Conservation (phyloP, 2,797 vertebrate genomes). For the Erithacus rubecula region DNA sequence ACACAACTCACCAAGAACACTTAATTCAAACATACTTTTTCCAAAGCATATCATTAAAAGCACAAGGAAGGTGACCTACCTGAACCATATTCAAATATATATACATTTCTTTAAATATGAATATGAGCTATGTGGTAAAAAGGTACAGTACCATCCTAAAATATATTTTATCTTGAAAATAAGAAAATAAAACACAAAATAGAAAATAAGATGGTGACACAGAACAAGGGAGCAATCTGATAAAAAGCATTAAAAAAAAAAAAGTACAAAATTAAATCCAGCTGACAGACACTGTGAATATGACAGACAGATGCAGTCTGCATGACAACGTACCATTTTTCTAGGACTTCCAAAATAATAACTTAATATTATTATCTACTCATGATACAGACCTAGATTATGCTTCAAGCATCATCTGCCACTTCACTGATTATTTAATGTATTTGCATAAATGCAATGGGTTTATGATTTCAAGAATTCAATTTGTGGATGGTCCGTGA, state of each 20-base stretch:
- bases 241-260: background rate
- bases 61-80: background rate
- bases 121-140: background rate
- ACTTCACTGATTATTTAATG: background rate
- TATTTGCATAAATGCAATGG: background rate
- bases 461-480: background rate
- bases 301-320: background rate
- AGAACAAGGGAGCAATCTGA: background rate
- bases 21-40: background rate
- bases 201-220: background rate
- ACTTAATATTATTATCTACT: constrained; percentile 40
- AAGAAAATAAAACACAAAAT: background rate
- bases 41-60: background rate
- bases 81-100: background rate
- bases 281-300: background rate
- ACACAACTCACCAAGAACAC: background rate
- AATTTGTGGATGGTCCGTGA: background rate
- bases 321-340: background rate
- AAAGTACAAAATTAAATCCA: background rate
- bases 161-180: background rate
- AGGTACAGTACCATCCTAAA: background rate
- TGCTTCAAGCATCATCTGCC: constrained; percentile 36
- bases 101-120: background rate
- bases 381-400: constrained; percentile 8
- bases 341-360: constrained; percentile 10